Evolutionary conservation across 2,113 vertebrate genomes (phyloP), one percentile per base, ranked within the genome.

Genomic region (Microtus oregoni): DNA sequence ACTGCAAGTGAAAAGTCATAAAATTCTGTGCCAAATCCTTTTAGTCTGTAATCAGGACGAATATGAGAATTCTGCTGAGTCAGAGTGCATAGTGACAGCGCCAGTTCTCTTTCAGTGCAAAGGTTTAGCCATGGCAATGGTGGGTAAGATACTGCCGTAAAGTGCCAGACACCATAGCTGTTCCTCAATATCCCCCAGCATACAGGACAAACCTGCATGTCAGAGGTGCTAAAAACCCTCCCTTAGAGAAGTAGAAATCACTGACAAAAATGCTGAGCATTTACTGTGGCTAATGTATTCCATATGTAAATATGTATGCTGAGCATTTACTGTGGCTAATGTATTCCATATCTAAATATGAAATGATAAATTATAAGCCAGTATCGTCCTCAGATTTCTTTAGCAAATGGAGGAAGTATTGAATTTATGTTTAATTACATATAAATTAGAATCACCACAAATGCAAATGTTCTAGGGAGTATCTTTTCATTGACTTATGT

Each of bases 381-480:
- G 15, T 67, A 14, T 75, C 44, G 85, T 95, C 52, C 55, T 77
- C 63, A 78, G 52, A 91, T 77, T 61, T 78, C 8, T 47, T 96
- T 41, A 50, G 24, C 50, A 22, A 38, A 2, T 86, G 11, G 72
- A 79, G n/a, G 41, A 50, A 92, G 24, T 58, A 52, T 15, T 95
- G 63, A 47, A 0, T 15, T 77, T 81, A 38, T 44, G 14, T 86
- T 94, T 86, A 67, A 55, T 94, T 41, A 63, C 44, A 41, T 41
- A 28, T 30, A n/a, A 96, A 52, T 78, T 91, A 78, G 67, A 75
- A 73, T 81, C 47, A 30, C 8, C 81, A 50, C 11, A 90, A 90
- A 77, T 38, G n/a, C n/a, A 38, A 67, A 87, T 83, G 14, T 82
- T 58, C 47, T 85, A 97, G 93, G 63, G 86, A 75, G 30, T 47